Conservation (phyloP, 2,797 vertebrate genomes). For the Tachyglossus aculeatus region DNA sequence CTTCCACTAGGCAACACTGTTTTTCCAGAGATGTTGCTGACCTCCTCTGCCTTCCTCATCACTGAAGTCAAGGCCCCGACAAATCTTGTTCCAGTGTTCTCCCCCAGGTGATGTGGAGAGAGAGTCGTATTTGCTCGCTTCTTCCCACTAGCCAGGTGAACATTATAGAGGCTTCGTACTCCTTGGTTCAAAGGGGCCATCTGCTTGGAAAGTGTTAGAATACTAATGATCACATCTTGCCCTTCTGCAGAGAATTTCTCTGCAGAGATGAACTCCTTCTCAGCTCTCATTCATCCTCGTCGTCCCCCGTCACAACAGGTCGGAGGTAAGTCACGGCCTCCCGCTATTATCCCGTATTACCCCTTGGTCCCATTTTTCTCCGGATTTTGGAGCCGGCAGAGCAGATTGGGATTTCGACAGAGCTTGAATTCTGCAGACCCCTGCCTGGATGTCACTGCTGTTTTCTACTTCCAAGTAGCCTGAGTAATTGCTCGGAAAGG, state of each 20-base stretch:
- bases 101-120: too few relatives aligned
- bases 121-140: too few relatives aligned
- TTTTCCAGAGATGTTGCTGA: too few relatives aligned
- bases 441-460: constrained; percentile 13
- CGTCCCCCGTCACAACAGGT: neutral
- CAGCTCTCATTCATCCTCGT: constrained; percentile 2
- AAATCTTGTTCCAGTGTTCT: neutral
- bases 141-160: too few relatives aligned
- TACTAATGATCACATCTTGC: neutral
- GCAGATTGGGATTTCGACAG: constrained; percentile 31
- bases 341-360: constrained; percentile 33
- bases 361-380: constrained; percentile 28
- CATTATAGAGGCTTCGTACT: too few relatives aligned
- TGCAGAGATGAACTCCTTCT: constrained; percentile 1
- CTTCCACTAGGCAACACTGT: too few relatives aligned
- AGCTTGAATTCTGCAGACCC: constrained; percentile 50
- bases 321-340: constrained; percentile 22
- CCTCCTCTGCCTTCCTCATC: neutral
- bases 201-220: neutral
- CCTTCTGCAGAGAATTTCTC: neutral
- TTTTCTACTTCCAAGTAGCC: constrained; percentile 24
- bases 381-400: constrained; percentile 29
- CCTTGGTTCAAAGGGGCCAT: neutral
- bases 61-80: neutral
- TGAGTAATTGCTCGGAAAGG: constrained; percentile 3